Conservation (phyloP, 1,140 invertebrate species). For the Bacillus rossius region DNA sequence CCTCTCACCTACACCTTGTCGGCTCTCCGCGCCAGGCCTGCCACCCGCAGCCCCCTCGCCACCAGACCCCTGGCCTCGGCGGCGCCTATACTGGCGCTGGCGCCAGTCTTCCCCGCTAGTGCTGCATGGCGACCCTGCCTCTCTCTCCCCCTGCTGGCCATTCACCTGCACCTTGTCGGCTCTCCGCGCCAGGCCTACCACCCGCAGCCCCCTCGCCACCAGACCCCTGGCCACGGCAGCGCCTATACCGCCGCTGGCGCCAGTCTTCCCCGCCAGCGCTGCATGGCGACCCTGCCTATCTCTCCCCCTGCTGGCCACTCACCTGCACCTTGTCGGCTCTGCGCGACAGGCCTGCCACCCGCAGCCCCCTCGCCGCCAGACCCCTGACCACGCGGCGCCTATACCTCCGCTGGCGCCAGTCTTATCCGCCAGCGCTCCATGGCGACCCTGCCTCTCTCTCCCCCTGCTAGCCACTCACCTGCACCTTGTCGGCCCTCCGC, state of each 20-base stretch:
- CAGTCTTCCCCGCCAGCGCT: no score
- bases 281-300: no score
- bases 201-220: no score
- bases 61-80: slow-evolving; percentile 51
- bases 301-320: no score
- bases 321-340: slow-evolving; percentile 52
- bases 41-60: slow-evolving; percentile 55
- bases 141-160: no score
- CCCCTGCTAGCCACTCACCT: no score
- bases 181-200: no score
- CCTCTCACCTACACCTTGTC: slow-evolving; percentile 48
- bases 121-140: slow-evolving; percentile 53
- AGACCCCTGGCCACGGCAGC: no score
- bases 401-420: slow-evolving; percentile 69
- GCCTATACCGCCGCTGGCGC: no score
- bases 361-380: slow-evolving; percentile 54
- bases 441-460: no score
- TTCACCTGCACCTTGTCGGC: no score
- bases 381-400: slow-evolving; percentile 52
- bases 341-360: slow-evolving; percentile 63
- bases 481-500: no score
- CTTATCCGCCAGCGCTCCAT: slow-evolving; percentile 56
- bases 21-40: slow-evolving; percentile 60
- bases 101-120: slow-evolving; percentile 54
- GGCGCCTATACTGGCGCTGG: slow-evolving; percentile 66